Percentiles rank a stretch among this genome's conserved stretches.
These are phyloP conservation scores for Salminus brasiliensis DNA, from an alignment of 2,113 vertebrate species.

Conservation along the genomic window DNA sequence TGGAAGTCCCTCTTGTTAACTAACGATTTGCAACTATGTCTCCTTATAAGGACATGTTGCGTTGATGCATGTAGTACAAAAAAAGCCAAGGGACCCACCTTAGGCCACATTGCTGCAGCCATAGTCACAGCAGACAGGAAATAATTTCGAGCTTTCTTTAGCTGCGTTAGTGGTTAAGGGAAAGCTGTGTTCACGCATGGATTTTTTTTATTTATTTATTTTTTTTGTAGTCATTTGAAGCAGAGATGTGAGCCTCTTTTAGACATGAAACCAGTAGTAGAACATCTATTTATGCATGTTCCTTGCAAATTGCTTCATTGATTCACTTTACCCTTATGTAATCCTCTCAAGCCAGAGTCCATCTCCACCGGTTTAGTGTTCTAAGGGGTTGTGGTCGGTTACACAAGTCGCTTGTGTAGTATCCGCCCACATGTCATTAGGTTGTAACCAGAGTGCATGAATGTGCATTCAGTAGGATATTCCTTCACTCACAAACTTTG, in stretches of 20 bases:
- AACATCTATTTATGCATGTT: slow-evolving; percentile 50
- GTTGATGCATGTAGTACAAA: slow-evolving; percentile 58
- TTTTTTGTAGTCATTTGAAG: neutral
- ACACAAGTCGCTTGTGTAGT: neutral
- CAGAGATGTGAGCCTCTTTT: neutral
- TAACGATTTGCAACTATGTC: slow-evolving; percentile 55
- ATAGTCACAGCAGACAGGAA: slow-evolving; percentile 57
- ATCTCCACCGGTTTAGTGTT: neutral
- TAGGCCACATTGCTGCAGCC: slow-evolving; percentile 20
- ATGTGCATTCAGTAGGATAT: neutral
- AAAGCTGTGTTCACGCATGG: no score
- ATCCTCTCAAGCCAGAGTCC: neutral
- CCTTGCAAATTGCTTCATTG: slow-evolving; percentile 43
- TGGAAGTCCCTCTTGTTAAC: neutral
- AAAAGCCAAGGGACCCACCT: slow-evolving; percentile 47
- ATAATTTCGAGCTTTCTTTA: slow-evolving; percentile 54
- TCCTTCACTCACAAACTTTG: neutral
- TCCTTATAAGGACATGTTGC: slow-evolving; percentile 83
- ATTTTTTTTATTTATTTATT: no score
- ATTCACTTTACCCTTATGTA: slow-evolving; percentile 59
- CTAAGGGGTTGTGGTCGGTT: slow-evolving; percentile 6
- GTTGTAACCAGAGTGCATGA: neutral
- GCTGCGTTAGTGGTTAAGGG: neutral
- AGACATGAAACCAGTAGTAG: slow-evolving; percentile 48
- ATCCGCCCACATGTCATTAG: neutral